Evolutionary conservation across 2,797 vertebrate genomes (phyloP).

Genomic region (Sternarchorhynchus goeldii): DNA sequence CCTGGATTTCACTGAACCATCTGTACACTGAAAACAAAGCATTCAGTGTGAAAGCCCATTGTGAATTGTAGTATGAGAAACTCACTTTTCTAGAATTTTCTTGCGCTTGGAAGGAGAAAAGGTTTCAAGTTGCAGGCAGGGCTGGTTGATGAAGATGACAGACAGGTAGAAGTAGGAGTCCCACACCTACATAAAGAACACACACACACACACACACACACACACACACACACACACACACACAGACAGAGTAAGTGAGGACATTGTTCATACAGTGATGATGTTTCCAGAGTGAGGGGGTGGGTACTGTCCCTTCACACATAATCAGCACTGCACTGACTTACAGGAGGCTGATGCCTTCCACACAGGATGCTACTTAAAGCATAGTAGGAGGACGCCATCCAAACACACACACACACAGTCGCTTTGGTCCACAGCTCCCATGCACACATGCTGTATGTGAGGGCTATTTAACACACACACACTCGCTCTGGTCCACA

Average conservation of each 20-base stretch:
- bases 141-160: slow-evolving; percentile 98
- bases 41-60: neutral
- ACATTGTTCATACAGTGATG: neutral
- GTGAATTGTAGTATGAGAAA: slow-evolving; percentile 25
- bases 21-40: neutral
- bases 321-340: too few relatives aligned
- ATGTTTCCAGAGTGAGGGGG: too few relatives aligned
- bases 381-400: too few relatives aligned
- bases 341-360: too few relatives aligned
- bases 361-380: too few relatives aligned
- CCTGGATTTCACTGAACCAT: neutral
- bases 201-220: neutral
- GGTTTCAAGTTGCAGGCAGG: slow-evolving; percentile 95
- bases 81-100: slow-evolving; percentile 97
- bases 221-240: slow-evolving; percentile 4
- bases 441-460: too few relatives aligned
- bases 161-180: slow-evolving; percentile 98
- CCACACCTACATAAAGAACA: slow-evolving; percentile 84
- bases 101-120: slow-evolving; percentile 97
- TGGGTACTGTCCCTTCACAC: too few relatives aligned
- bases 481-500: neutral
- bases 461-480: neutral
- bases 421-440: neutral
- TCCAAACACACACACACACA: neutral
- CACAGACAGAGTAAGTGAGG: neutral